Evolutionary conservation across 2,797 vertebrate species (phyloP).

Genomic region (Manis crassicaudata): DNA sequence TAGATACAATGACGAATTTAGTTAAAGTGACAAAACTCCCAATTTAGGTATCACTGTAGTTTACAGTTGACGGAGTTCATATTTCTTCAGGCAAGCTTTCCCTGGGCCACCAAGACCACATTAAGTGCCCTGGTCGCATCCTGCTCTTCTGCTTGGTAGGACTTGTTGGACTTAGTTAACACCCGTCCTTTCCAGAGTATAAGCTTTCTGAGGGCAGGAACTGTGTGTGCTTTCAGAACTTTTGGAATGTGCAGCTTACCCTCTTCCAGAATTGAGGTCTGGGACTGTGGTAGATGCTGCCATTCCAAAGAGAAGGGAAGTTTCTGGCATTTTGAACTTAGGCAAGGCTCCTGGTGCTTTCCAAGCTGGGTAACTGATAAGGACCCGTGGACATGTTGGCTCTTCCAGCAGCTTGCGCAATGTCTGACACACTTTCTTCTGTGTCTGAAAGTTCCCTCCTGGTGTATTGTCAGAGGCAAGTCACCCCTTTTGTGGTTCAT

Average conservation of each 20-base stretch:
- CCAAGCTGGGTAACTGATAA: neutral
- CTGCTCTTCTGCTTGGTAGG: neutral
- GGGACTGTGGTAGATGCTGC: neutral
- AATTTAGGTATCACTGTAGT: neutral
- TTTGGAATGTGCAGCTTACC: neutral
- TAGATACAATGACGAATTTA: neutral
- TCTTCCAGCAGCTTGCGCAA: neutral
- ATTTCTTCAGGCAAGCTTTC: neutral
- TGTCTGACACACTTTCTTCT: neutral
- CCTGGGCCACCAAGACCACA: neutral
- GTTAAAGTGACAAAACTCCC: neutral
- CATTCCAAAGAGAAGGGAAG: neutral
- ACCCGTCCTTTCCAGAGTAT: neutral
- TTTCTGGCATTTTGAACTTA: neutral
- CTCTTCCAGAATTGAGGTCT: neutral
- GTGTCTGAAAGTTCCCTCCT: neutral
- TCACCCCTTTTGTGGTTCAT: neutral
- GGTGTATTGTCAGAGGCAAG: neutral
- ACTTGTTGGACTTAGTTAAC: neutral
- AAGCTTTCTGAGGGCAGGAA: neutral
- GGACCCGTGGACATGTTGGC: neutral
- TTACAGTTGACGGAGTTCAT: neutral
- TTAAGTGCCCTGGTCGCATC: neutral
- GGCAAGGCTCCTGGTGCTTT: neutral
- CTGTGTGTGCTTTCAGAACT: neutral